A percentile compares a stretch with the other conserved stretches of the same genome.
These are phyloP conservation scores for Tetragonula carbonaria DNA, from an alignment of 2,888 invertebrate species.

Conservation along the genomic window DNA sequence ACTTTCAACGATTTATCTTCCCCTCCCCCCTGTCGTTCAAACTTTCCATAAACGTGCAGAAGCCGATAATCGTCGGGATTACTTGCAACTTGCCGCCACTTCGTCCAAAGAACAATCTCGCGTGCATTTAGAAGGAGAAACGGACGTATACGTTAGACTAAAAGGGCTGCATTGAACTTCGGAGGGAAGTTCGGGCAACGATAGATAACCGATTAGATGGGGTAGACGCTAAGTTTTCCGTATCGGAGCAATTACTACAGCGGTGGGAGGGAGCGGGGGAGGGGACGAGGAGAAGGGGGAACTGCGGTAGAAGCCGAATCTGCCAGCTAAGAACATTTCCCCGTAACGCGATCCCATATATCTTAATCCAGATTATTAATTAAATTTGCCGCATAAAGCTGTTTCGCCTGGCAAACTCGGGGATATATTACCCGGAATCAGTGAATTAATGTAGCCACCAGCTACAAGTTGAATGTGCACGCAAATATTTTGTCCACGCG, in stretches of 20 bases:
- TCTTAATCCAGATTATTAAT: constrained; percentile 82
- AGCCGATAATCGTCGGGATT: not conserved
- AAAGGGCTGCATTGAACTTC: constrained; percentile 37
- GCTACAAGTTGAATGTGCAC: constrained; percentile 43
- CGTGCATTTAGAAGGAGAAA: not conserved
- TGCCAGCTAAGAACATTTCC: constrained; percentile 78
- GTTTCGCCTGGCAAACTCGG: constrained; percentile 78
- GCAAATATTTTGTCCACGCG: constrained; percentile 50
- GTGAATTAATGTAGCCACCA: constrained; percentile 75
- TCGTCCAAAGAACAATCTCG: not conserved
- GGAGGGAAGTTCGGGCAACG: constrained; percentile 40
- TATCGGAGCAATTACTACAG: constrained; percentile 78
- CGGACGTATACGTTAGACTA: not conserved
- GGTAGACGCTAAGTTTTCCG: constrained; percentile 75
- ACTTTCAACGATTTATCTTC: no score
- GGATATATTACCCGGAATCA: constrained; percentile 78
- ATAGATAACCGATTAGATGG: constrained; percentile 71
- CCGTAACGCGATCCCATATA: constrained; percentile 69
- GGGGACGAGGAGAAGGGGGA: constrained; percentile 18
- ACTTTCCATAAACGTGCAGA: no score
- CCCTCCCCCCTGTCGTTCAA: no score
- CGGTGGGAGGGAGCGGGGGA: not conserved
- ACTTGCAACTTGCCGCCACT: not conserved
- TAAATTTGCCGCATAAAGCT: constrained; percentile 81
- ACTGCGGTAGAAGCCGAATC: constrained; percentile 69